Evolutionary conservation across 2,113 vertebrate species (phyloP).

Genomic region (Nipponia nippon): DNA sequence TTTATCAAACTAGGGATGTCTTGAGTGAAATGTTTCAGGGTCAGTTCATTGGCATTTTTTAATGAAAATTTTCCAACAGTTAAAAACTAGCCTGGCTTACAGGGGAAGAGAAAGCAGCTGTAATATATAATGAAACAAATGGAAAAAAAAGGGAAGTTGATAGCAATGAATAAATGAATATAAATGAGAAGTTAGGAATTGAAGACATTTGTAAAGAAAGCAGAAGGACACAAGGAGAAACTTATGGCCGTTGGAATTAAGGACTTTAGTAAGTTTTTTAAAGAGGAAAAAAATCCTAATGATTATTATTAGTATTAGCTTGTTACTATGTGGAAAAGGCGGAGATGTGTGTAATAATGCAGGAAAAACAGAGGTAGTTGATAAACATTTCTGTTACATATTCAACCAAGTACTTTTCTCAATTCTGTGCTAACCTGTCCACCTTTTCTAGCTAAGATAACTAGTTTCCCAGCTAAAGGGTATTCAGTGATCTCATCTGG

Average conservation of each 20-base stretch:
- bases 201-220: background rate
- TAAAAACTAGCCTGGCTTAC: background rate
- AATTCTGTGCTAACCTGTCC: background rate
- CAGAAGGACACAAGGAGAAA: background rate
- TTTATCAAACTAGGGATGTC: background rate
- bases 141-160: background rate
- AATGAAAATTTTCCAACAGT: background rate
- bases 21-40: background rate
- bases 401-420: background rate
- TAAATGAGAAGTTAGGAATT: conserved; percentile 4
- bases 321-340: background rate
- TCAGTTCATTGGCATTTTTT: background rate
- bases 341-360: background rate
- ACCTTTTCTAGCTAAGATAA: background rate
- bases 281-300: background rate
- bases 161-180: conserved; percentile 41
- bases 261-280: background rate
- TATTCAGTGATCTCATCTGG: background rate
- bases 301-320: background rate
- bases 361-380: background rate
- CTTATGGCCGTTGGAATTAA: background rate
- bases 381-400: background rate
- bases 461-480: background rate
- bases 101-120: background rate
- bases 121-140: conserved; percentile 28